These are phyloP conservation scores for Pachypanchax playfairii DNA, from an alignment of 2,113 vertebrate genomes.

Conservation along the genomic window DNA sequence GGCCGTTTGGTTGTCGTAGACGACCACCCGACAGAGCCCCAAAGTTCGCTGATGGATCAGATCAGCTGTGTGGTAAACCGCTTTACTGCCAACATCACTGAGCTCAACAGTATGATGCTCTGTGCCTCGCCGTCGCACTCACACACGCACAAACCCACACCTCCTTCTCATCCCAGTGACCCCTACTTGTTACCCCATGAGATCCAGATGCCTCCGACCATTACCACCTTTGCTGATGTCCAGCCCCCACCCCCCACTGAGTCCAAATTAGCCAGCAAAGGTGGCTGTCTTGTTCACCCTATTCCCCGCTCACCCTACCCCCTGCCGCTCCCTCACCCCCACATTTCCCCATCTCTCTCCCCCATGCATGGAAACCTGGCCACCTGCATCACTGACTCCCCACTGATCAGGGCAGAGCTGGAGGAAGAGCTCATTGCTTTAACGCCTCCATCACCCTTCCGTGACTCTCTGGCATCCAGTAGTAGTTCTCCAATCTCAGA, in stretches of 20 bases:
- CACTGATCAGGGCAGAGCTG: constrained; percentile 80
- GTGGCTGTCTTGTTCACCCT: constrained; percentile 56
- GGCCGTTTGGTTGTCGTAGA: constrained; percentile 50
- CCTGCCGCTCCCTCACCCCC: constrained; percentile 57
- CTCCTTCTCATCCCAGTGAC: constrained; percentile 76
- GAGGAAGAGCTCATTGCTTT: constrained; percentile 93
- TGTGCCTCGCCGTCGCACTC: constrained; percentile 71
- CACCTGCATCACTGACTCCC: constrained; percentile 69
- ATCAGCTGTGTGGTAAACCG: constrained; percentile 98
- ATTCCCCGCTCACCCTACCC: constrained; percentile 60
- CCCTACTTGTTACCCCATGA: constrained; percentile 90
- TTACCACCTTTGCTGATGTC: constrained; percentile 95
- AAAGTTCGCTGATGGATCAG: constrained; percentile 95
- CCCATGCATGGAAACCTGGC: constrained; percentile 68
- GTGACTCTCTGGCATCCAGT: constrained; percentile 92
- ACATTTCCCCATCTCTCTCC: constrained; percentile 65
- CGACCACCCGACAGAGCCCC: constrained; percentile 76
- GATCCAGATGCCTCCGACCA: constrained; percentile 87
- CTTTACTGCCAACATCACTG: constrained; percentile 96
- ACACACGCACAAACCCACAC: constrained; percentile 59
- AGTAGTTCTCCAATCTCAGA: constrained; percentile 87
- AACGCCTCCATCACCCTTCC: constrained; percentile 96
- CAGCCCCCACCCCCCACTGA: constrained; percentile 90
- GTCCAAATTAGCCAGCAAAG: constrained; percentile 75
- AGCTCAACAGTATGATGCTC: constrained; percentile 98